A percentile compares a stretch with the other conserved stretches of the same genome.
Evolutionary conservation across 2,797 vertebrate species (phyloP).

Genomic region (Lacerta agilis): DNA sequence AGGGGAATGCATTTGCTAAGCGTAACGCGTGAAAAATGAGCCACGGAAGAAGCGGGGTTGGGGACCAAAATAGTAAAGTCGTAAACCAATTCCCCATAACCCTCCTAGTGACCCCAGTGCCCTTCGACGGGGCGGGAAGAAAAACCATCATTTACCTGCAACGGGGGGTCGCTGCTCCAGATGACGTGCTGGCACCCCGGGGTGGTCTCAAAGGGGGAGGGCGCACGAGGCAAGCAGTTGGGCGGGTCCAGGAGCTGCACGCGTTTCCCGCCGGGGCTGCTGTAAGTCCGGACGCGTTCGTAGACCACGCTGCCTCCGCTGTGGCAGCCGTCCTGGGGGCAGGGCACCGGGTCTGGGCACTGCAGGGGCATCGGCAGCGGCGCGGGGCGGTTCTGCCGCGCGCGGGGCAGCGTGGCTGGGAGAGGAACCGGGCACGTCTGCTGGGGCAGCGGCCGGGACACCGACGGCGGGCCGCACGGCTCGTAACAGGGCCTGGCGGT

Average conservation of each 20-base stretch:
- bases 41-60: neutral
- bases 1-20: neutral
- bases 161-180: constrained; percentile 65
- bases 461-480: constrained; percentile 32
- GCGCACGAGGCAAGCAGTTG: constrained; percentile 56
- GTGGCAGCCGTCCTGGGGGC: constrained; percentile 44
- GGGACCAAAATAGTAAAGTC: neutral
- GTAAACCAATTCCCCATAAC: neutral
- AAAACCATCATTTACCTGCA: constrained; percentile 65
- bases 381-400: neutral
- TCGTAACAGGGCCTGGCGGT: constrained; percentile 39
- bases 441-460: constrained; percentile 28
- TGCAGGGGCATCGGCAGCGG: constrained; percentile 36
- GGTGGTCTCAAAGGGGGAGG: constrained; percentile 65
- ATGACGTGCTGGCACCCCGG: constrained; percentile 67
- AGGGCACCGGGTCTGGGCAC: neutral
- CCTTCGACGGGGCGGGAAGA: rapidly evolving
- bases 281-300: constrained; percentile 78
- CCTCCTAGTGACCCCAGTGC: no score
- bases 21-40: neutral
- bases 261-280: constrained; percentile 75
- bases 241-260: constrained; percentile 60
- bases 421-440: constrained; percentile 36
- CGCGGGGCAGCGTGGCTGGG: constrained; percentile 41
- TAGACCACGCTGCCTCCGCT: constrained; percentile 63